phyloP scores from a whole-genome alignment of 2,113 vertebrate genomes.

The Erythrolamprus reginae region DNA sequence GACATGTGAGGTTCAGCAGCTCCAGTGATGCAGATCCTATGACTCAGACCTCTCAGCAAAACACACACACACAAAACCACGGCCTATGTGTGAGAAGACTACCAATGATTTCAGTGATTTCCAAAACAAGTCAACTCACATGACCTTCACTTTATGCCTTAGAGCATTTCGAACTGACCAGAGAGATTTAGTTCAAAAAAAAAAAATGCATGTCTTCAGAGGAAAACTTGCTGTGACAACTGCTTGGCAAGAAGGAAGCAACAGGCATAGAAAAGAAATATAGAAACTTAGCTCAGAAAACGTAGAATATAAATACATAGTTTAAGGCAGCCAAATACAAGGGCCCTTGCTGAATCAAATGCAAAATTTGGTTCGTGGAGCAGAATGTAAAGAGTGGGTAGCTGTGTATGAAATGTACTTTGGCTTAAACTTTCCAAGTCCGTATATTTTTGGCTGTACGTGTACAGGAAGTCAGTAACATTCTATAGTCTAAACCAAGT shows the following conservation, averaged over 20 bases:
- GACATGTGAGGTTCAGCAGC: accelerated
- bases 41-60: neutral
- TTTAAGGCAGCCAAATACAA: neutral
- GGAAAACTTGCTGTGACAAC: neutral
- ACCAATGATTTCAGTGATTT: neutral
- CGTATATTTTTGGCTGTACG: neutral
- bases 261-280: neutral
- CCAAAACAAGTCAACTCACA: neutral
- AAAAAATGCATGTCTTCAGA: neutral
- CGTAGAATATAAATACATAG: neutral
- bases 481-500: neutral
- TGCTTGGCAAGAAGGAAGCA: neutral
- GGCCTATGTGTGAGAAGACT: neutral
- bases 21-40: neutral
- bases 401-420: neutral
- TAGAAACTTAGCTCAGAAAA: neutral
- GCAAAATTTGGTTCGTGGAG: neutral
- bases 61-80: accelerated
- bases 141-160: neutral
- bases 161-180: accelerated
- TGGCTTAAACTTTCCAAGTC: neutral
- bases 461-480: neutral
- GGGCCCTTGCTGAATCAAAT: neutral
- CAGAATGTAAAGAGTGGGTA: neutral
- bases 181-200: constrained; percentile 10